phyloP scores from a whole-genome alignment of 2,888 invertebrate species.

The Mesopsocus fuscifrons region DNA sequence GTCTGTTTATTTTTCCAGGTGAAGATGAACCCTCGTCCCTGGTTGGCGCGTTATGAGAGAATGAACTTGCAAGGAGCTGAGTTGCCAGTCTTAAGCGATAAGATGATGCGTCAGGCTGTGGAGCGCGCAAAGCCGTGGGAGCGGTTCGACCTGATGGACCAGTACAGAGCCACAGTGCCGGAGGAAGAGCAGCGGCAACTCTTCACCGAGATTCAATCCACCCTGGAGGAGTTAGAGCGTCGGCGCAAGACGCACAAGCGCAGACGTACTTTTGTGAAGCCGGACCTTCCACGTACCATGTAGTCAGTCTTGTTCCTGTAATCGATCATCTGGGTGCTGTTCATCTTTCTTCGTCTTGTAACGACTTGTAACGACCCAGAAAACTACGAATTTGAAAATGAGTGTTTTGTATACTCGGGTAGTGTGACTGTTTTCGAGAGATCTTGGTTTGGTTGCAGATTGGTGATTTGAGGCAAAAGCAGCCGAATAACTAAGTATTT shows the following conservation, averaged over 20 bases:
- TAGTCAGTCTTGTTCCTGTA: too few species aligned
- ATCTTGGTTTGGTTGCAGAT: too few species aligned
- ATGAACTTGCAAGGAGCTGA: constrained; percentile 54
- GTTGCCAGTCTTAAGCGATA: constrained; percentile 33
- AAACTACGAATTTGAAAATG: too few species aligned
- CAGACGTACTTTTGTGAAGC: constrained; percentile 20
- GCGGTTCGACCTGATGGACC: constrained; percentile 85
- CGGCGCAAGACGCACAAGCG: constrained; percentile 19
- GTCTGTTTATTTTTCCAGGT: too few species aligned
- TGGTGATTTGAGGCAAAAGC: too few species aligned
- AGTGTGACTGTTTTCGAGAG: too few species aligned
- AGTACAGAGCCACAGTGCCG: constrained; percentile 69
- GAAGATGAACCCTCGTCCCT: constrained; percentile 60
- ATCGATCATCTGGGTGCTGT: too few species aligned
- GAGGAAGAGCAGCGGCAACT: constrained; percentile 76
- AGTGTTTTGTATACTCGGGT: too few species aligned
- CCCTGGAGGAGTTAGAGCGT: constrained; percentile 16
- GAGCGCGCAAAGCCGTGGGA: constrained; percentile 52
- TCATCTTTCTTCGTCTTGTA: too few species aligned
- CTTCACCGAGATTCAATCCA: constrained; percentile 47
- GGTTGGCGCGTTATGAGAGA: constrained; percentile 80
- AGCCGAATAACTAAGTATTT: too few species aligned
- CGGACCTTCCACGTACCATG: too few species aligned
- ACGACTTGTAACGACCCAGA: too few species aligned
- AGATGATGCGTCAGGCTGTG: constrained; percentile 26